Conservation (phyloP, 2,113 vertebrate species). For the Acinonyx jubatus region DNA sequence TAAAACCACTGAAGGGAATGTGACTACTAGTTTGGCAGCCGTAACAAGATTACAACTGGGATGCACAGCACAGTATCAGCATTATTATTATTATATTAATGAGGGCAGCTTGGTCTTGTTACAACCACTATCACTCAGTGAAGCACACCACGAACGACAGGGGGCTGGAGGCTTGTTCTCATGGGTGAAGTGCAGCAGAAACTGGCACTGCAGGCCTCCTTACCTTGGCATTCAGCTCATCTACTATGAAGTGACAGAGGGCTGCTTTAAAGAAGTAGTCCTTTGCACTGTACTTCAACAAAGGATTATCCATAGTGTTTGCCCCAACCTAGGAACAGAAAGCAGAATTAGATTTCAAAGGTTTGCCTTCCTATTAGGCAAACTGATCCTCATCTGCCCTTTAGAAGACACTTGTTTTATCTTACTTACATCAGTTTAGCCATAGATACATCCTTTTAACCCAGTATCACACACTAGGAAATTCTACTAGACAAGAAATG, state of each 20-base stretch:
- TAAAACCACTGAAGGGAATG: not conserved
- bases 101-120: not conserved
- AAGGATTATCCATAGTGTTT: slow-evolving; percentile 97
- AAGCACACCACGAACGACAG: not conserved
- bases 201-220: not conserved
- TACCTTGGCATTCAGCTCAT: slow-evolving; percentile 98
- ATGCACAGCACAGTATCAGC: not conserved
- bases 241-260: slow-evolving; percentile 98
- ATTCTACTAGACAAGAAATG: slow-evolving; percentile 1
- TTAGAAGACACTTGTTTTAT: not conserved
- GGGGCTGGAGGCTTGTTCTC: not conserved
- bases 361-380: not conserved
- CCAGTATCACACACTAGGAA: not conserved
- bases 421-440: not conserved
- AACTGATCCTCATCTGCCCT: not conserved
- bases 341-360: not conserved
- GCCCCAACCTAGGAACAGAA: slow-evolving; percentile 90
- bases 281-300: slow-evolving; percentile 98
- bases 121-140: not conserved
- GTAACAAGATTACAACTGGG: not conserved
- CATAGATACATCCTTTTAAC: not conserved
- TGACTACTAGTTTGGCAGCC: not conserved
- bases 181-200: not conserved
- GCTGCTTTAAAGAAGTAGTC: slow-evolving; percentile 99
- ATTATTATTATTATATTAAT: not conserved